Evolutionary conservation across 2,113 vertebrate genomes (phyloP), one percentile per base, ranked within the genome.

Genomic region (Taxidea taxus): DNA sequence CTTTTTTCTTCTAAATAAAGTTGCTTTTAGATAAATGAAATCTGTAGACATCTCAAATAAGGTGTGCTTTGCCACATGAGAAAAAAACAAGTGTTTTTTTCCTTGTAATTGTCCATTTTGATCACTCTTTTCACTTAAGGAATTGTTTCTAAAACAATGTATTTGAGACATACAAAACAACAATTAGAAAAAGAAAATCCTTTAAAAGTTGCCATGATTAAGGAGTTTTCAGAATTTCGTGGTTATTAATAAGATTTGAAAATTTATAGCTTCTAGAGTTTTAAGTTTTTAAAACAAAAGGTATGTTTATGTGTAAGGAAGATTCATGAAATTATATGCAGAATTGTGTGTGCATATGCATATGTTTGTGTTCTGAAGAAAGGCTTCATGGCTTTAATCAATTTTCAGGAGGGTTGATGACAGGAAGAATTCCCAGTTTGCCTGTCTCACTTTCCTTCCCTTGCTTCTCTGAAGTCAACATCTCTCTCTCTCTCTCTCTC

Each of bases 31-130:
- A 49, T 96, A 93, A 91, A 96, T 95, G 72, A 70, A 66, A 90
- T 96, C 96, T 44, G 64, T 89, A 98, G 94, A 98, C 97, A 90
- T 93, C 37, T 97, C 77, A 82, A 49, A 91, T 96, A 97, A 95
- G 34, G 20, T 89, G n/a, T 92, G 68, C 58, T 97, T 97, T 97
- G 75, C 60, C 89, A 94, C 75, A 94, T 77, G 90, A 94, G 90
- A 94, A 39, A 97, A 82, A 83, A 77, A 97, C 44, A 34, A 16
- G 74, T 87, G 68, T 95, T 89, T 96, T 90, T 12, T 3, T 90
- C 37, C 39, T 91, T 97, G 72, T 93, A 94, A 97, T 47, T 97
- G 84, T 97, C 88, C 83, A 1, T 87, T 97, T 90, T 96, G 95
- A 97, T 60, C 90, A 78, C 86, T 90, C 77, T 96, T 90, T 96